A percentile compares a stretch with the other conserved stretches of the same genome.
Evolutionary conservation across 2,888 invertebrate species (phyloP).

Genomic region (Eupithecia inturbata): DNA sequence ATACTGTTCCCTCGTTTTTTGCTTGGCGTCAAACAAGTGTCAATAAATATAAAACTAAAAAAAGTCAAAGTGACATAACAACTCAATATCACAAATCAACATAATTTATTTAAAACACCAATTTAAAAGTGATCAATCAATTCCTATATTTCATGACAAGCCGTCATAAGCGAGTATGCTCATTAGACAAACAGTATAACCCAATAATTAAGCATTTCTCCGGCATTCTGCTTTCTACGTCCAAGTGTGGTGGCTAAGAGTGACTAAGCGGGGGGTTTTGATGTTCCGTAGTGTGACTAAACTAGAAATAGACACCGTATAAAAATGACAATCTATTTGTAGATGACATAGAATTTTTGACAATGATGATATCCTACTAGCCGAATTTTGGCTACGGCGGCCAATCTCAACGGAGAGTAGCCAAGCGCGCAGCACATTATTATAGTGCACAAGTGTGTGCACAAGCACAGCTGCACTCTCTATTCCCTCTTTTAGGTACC

Average conservation of each 20-base stretch:
- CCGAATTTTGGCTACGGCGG: too few species aligned
- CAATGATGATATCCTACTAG: too few species aligned
- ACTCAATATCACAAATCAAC: conserved; percentile 6
- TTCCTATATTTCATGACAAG: conserved; percentile 53
- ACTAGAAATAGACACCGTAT: not conserved
- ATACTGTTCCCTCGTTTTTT: not conserved
- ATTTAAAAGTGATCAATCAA: conserved; percentile 52
- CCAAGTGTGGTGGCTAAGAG: conserved; percentile 31
- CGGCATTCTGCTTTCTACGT: conserved; percentile 63
- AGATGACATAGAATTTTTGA: not conserved
- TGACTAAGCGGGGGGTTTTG: not conserved
- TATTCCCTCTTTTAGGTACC: too few species aligned
- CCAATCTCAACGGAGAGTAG: too few species aligned
- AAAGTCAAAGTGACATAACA: not conserved
- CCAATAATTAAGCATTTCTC: conserved; percentile 60
- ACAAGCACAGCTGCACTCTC: too few species aligned
- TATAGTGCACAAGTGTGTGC: too few species aligned
- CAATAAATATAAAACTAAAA: not conserved
- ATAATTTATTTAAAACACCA: conserved; percentile 1
- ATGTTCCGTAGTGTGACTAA: conserved; percentile 2
- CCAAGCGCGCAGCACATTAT: too few species aligned
- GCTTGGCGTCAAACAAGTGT: not conserved
- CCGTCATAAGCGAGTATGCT: conserved; percentile 51
- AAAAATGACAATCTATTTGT: not conserved
- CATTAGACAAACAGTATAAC: conserved; percentile 54